A percentile compares a stretch with the other conserved stretches of the same genome.
Conservation (phyloP, 2,888 invertebrate genomes). For the Chrysomela aeneicollis region DNA sequence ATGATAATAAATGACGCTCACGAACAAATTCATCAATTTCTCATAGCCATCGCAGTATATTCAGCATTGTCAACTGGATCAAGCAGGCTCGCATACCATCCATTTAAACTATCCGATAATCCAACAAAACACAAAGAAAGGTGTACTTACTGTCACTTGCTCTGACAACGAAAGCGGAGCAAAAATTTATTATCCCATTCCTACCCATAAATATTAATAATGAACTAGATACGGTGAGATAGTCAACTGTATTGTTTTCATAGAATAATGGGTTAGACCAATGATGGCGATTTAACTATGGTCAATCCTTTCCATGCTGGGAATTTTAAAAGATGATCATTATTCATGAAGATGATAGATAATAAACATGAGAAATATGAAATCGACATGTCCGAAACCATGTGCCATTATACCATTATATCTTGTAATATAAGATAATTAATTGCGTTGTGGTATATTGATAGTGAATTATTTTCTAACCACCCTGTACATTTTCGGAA, state of each 20-base stretch:
- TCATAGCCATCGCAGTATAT: background rate
- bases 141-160: conserved; percentile 16
- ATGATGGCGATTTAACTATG: no score
- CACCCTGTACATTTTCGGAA: no score
- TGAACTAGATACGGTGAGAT: conserved; percentile 4
- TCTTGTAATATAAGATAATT: no score
- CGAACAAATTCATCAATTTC: background rate
- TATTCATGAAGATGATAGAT: no score
- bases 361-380: no score
- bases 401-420: no score
- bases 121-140: conserved; percentile 18
- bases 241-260: conserved; percentile 23
- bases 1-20: background rate
- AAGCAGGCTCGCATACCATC: background rate
- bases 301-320: no score
- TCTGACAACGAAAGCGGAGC: conserved; percentile 3
- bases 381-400: no score
- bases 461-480: no score
- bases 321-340: no score
- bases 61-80: conserved; percentile 1
- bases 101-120: conserved; percentile 8
- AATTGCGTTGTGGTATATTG: no score
- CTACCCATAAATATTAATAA: conserved; percentile 16
- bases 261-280: conserved; percentile 22
- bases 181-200: conserved; percentile 19